Evolutionary conservation across 2,888 invertebrate species (phyloP).

Genomic region (Dicroscelio sp.): DNA sequence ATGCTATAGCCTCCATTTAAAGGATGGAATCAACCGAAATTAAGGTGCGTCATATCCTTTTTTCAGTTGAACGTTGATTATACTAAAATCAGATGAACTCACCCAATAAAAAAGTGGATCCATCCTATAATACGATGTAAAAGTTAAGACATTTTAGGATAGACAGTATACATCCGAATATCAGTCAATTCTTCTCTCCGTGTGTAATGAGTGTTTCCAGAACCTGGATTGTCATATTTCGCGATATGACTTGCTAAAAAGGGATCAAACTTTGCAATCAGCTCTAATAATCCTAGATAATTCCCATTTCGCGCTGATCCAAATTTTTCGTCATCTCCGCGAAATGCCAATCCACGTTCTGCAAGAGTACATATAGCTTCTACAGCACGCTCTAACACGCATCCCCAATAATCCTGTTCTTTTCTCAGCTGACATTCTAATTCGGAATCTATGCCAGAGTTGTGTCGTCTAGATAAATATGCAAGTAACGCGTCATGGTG

Average conservation of each 20-base stretch:
- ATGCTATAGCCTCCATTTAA: too few species aligned
- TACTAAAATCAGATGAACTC: too few species aligned
- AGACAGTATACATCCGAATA: too few species aligned
- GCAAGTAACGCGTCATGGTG: background rate
- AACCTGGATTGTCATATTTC: background rate
- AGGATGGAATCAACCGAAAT: too few species aligned
- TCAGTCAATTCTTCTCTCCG: too few species aligned
- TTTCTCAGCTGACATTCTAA: background rate
- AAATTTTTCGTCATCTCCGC: conserved; percentile 84
- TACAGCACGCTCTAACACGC: conserved; percentile 76
- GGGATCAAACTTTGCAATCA: conserved; percentile 86
- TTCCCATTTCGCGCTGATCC: conserved; percentile 86
- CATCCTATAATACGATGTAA: too few species aligned
- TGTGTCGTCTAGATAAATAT: background rate
- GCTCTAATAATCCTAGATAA: conserved; percentile 85
- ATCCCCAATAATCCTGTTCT: background rate
- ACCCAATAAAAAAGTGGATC: too few species aligned
- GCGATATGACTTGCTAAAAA: conserved; percentile 70
- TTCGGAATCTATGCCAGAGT: background rate
- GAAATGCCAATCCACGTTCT: conserved; percentile 83
- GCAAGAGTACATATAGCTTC: conserved; percentile 82
- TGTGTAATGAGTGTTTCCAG: too few species aligned
- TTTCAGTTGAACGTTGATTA: too few species aligned
- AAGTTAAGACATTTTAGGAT: too few species aligned
- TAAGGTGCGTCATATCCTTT: too few species aligned